Conservation (phyloP, 1,140 invertebrate genomes). For the Eumeta japonica region DNA sequence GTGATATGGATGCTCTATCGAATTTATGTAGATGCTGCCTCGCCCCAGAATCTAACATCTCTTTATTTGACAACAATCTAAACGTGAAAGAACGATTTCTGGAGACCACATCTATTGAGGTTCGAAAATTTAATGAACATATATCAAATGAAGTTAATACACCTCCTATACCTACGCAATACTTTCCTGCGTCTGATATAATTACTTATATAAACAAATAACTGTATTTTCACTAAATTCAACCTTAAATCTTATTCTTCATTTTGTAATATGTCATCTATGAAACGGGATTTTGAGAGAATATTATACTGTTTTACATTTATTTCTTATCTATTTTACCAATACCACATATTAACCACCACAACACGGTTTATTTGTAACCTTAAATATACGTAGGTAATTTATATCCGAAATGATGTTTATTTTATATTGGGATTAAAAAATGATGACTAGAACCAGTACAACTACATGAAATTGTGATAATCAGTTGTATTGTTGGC, state of each 20-base stretch:
- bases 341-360: neutral
- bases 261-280: neutral
- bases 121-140: slow-evolving; percentile 13
- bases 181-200: neutral
- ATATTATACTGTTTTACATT: slow-evolving; percentile 2
- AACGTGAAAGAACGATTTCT: slow-evolving; percentile 39
- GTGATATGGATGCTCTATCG: slow-evolving; percentile 48
- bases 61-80: slow-evolving; percentile 32
- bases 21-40: slow-evolving; percentile 50
- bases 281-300: slow-evolving; percentile 1
- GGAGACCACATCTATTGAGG: slow-evolving; percentile 45
- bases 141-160: neutral
- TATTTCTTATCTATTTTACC: neutral
- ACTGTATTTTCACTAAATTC: neutral
- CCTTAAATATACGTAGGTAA: too few relatives aligned
- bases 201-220: neutral
- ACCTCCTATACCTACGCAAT: too few relatives aligned
- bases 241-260: neutral
- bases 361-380: neutral
- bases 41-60: slow-evolving; percentile 35
- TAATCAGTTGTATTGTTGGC: too few relatives aligned
- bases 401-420: too few relatives aligned
- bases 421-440: too few relatives aligned
- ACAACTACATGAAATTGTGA: too few relatives aligned
- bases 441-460: too few relatives aligned